Percentiles rank a stretch among this genome's conserved stretches.
phyloP scores from a whole-genome alignment of 2,888 invertebrate genomes.

The Drosophila recens region DNA sequence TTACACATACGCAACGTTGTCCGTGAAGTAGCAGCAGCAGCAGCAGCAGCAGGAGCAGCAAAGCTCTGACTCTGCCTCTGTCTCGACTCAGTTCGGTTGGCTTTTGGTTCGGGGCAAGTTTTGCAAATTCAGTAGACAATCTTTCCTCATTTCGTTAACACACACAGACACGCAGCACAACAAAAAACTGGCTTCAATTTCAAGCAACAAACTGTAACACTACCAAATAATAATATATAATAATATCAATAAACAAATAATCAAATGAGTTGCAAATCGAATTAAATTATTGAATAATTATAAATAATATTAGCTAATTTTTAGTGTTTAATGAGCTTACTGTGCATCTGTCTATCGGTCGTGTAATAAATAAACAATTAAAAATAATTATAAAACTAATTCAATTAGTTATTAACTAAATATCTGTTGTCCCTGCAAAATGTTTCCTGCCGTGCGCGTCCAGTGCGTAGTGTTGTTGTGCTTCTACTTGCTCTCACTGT shows the following conservation, averaged over 20 bases:
- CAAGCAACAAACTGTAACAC: slow-evolving; percentile 41
- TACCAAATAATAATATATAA: slow-evolving; percentile 44
- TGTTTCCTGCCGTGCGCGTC: slow-evolving; percentile 55
- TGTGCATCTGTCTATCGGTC: slow-evolving; percentile 47
- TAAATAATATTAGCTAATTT: slow-evolving; percentile 13
- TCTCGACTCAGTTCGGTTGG: slow-evolving; percentile 49
- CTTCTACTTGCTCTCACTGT: slow-evolving; percentile 48
- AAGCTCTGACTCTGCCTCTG: slow-evolving; percentile 53
- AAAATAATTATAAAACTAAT: slow-evolving; percentile 18
- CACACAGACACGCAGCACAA: slow-evolving; percentile 67
- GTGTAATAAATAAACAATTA: slow-evolving; percentile 25
- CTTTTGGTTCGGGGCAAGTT: slow-evolving; percentile 45
- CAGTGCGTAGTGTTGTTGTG: slow-evolving; percentile 46
- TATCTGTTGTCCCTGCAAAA: slow-evolving; percentile 27
- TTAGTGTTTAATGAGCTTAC: slow-evolving; percentile 47
- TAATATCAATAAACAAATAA: slow-evolving; percentile 8
- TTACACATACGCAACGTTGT: slow-evolving; percentile 65
- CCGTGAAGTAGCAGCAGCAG: slow-evolving; percentile 47
- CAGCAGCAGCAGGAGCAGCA: slow-evolving; percentile 39
- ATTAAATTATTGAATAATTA: slow-evolving; percentile 10
- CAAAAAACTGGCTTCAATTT: slow-evolving; percentile 47
- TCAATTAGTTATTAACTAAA: slow-evolving; percentile 10
- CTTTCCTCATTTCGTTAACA: slow-evolving; percentile 83
- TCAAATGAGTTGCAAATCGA: slow-evolving; percentile 3
- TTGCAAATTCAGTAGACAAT: slow-evolving; percentile 81